Conservation (phyloP, 2,888 invertebrate species). For the Andrena bicolor region DNA sequence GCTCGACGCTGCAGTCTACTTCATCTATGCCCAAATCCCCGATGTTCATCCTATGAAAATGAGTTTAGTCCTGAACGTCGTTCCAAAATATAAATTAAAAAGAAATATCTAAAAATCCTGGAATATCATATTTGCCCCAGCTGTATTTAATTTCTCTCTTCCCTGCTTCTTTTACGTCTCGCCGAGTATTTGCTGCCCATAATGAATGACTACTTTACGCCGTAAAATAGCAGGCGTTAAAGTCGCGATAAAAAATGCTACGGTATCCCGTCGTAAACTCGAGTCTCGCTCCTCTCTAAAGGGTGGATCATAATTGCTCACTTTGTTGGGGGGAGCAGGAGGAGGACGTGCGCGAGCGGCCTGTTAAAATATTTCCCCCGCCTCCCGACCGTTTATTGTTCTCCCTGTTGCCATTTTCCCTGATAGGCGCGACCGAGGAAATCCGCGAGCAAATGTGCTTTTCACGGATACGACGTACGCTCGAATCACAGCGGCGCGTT, state of each 20-base stretch:
- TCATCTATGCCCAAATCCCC: no score
- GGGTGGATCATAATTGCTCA: conserved; percentile 65
- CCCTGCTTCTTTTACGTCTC: not conserved
- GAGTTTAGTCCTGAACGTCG: not conserved
- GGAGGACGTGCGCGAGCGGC: conserved; percentile 16
- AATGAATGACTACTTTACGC: conserved; percentile 46
- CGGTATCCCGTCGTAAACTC: conserved; percentile 48
- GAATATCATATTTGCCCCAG: not conserved
- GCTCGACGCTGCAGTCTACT: no score
- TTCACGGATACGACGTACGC: conserved; percentile 53
- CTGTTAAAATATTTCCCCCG: conserved; percentile 69
- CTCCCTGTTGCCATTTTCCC: conserved; percentile 65
- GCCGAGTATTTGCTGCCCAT: conserved; percentile 17
- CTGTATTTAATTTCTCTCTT: conserved; percentile 3
- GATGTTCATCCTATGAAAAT: no score
- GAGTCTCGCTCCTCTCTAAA: conserved; percentile 35
- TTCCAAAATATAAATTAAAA: not conserved
- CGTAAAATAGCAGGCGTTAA: conserved; percentile 42
- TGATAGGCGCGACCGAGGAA: conserved; percentile 55
- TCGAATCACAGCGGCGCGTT: conserved; percentile 59
- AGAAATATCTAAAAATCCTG: not conserved
- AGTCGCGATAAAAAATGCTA: conserved; percentile 49
- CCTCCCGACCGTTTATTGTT: conserved; percentile 64
- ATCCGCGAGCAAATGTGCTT: conserved; percentile 60
- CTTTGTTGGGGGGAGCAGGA: conserved; percentile 39